A percentile compares a stretch with the other conserved stretches of the same genome.
phyloP scores from a whole-genome alignment of 2,113 vertebrate species.

The Synchiropus splendidus region DNA sequence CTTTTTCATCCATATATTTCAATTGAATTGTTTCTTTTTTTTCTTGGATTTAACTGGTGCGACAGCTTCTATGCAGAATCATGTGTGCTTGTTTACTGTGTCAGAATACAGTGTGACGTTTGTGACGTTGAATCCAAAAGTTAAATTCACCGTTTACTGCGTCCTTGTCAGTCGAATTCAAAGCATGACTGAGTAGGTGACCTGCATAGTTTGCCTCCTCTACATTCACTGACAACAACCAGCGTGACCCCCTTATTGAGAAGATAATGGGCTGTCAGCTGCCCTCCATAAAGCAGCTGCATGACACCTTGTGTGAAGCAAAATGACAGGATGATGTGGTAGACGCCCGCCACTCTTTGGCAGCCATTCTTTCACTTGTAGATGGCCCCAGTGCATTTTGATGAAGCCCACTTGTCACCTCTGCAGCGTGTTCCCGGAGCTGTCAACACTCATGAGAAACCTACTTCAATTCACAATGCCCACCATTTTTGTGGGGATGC shows the following conservation, averaged over 20 bases:
- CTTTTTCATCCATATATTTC: no score
- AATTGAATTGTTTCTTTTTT: no score
- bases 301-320: conserved; percentile 33
- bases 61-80: no score
- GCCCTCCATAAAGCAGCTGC: conserved; percentile 38
- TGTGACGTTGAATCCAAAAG: no score
- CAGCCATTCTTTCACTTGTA: conserved; percentile 34
- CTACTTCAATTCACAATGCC: conserved; percentile 6
- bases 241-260: conserved; percentile 40
- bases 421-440: conserved; percentile 25
- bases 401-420: conserved; percentile 38
- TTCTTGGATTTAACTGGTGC: no score
- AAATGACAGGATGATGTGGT: conserved; percentile 40
- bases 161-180: no score
- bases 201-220: conserved; percentile 5
- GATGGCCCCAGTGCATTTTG: conserved; percentile 26
- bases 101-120: no score
- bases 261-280: conserved; percentile 55
- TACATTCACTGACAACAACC: conserved; percentile 19
- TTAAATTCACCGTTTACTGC: no score
- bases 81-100: no score
- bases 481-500: no score
- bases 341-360: conserved; percentile 16
- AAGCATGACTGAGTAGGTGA: no score
- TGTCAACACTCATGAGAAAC: conserved; percentile 19